Evolutionary conservation across 2,888 invertebrate genomes (phyloP), one percentile per base, ranked within the genome.

Genomic region (Chrysopilus asiliformis): DNA sequence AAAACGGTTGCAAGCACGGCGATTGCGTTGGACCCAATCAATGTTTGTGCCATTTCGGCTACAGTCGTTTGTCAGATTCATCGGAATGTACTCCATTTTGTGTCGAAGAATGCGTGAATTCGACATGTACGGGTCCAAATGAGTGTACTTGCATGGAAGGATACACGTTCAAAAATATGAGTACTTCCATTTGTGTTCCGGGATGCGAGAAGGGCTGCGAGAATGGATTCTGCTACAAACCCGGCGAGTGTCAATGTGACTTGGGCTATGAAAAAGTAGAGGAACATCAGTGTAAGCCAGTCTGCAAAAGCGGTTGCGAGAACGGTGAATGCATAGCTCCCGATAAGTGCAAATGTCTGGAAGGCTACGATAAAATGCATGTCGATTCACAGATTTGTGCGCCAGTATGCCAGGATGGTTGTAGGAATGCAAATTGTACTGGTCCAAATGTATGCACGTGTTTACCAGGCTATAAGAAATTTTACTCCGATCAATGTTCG

Each of bases 381-480:
- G 49, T 45, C 4, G 52, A 57, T 10, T 51, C 51, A 6, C 45
- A 49, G 3, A 40, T 49, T n/a, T 61, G 60, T 40, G 55, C 52
- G 27, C 60, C 60, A 10, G 54, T 53, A 3, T 60, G 60, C 18
- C 36, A 45, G 1, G 45, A 48, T 3, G 57, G 53, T 33, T 62
- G 60, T 40, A 54, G 56, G 19, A 30, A 35, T 12, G 42, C 40
- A 3, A n/a, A 30, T 26, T 42, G 42, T 18, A 9, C 10, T 2
- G 19, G 19, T 7, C 69, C 71, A 2, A 67, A 70, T 40, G 57
- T 65, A 1, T 79, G 79, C 49, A 64, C 62, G 16, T 79, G 79
- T 50, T 61, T 64, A 24, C 51, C 62, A 5, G 39, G 42, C 13
- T 45, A 42, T 22, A 13, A 19, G 6, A 30, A 32, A 22, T 22